These are phyloP conservation scores for Momotus momota DNA, from an alignment of 2,797 vertebrate species.

Conservation along the genomic window DNA sequence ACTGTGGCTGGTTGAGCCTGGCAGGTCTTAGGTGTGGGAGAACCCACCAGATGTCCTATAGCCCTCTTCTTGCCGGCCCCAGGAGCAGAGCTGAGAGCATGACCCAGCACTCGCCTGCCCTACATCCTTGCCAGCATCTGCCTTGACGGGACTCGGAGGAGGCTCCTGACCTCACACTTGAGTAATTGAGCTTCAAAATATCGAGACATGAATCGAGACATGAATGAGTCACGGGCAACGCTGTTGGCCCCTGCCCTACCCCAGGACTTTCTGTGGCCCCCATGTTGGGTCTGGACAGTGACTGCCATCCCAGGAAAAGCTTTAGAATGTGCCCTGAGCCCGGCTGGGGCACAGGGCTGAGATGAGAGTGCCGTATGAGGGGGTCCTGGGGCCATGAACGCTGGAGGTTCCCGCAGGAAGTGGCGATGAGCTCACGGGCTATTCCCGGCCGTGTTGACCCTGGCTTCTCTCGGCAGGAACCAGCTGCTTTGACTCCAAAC, in stretches of 20 bases:
- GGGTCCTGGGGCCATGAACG: neutral
- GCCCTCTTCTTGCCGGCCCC: neutral
- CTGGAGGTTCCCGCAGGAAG: neutral
- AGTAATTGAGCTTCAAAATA: neutral
- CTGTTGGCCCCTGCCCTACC: neutral
- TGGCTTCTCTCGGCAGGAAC: constrained; percentile 61
- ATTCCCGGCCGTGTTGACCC: constrained; percentile 68
- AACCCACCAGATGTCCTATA: rapidly evolving
- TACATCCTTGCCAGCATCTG: neutral
- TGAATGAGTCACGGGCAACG: neutral
- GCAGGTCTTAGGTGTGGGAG: neutral
- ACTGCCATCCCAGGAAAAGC: neutral
- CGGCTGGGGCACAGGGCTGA: neutral
- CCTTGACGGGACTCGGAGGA: too few relatives aligned
- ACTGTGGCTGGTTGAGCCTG: neutral
- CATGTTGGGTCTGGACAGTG: neutral
- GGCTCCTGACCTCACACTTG: neutral
- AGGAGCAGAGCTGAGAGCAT: neutral
- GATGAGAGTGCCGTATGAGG: neutral
- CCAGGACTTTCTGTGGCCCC: neutral
- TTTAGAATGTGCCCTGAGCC: neutral
- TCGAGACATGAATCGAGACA: neutral
- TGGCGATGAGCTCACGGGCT: constrained; percentile 65
- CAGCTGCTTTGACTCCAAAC: constrained; percentile 63
- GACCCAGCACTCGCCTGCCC: neutral